Base-by-base conservation (phyloP, 2,797 vertebrate species). In the Alauda arvensis region DNA sequence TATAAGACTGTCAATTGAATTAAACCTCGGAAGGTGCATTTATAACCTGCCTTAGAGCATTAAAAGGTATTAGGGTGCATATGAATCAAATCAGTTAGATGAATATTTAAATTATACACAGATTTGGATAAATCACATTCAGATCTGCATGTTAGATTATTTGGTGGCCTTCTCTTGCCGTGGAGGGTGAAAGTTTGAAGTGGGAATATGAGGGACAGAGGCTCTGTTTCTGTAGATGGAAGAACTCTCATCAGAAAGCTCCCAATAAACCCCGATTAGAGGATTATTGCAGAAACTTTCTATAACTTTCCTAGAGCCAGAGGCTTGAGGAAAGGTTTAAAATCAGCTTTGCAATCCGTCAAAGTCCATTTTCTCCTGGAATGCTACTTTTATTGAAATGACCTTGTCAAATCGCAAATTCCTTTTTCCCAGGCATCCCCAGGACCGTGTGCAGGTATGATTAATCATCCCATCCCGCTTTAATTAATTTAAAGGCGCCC, bases 1-100 rank as follows among this genome's bases (percentile, higher is more conserved):
- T 95, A 66, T 94, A 95, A 85, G 94, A 95, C 94, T 97, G 94
- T 94, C 97, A 96, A 95, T 97, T 96, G 97, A 97, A 97, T 97
- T 97, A 97, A 96, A 95, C 95, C 93, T 96, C 45, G 2, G 78
- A 96, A 96, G 96, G 95, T 97, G 91, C 96, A 87, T 97, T 97
- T 97, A 96, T 95, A 96, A 96, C 94, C 95, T 92, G 93, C 96
- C 96, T 97, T 67, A 19, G 75, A 96, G 96, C 82, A 29, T 96
- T 97, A 96, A 96, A 93, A 94, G 96, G 96, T 95, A 96, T 92
- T 94, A 96, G 95, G 91, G 91, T 95, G 93, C 88, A 33, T 92
- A 87, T 89, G 95, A 95, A 96, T 96, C 74, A 88, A 94, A 94
- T 97, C 77, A 65, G 63, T 93, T 94, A 95, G 95, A 97, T 97